Evolutionary conservation across 2,888 invertebrate genomes (phyloP).

Genomic region (Limenitis arthemis): DNA sequence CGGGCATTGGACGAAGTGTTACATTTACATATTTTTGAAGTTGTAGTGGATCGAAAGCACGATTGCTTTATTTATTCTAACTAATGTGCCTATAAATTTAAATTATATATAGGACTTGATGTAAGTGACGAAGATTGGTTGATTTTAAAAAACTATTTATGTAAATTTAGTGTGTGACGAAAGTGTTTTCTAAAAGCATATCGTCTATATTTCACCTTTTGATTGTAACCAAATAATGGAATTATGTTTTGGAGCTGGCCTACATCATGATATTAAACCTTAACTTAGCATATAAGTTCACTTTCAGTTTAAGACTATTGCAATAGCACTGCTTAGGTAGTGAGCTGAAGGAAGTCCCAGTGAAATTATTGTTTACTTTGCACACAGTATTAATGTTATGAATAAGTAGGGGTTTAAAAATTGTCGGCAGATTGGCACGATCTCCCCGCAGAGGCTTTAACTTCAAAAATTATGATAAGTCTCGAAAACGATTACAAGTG

Average conservation of each 20-base stretch:
- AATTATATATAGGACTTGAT: conserved; percentile 63
- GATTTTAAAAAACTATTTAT: conserved; percentile 41
- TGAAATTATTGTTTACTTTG: conserved; percentile 60
- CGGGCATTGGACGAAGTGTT: conserved; percentile 61
- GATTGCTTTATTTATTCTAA: conserved; percentile 66
- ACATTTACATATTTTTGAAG: conserved; percentile 51
- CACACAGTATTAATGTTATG: conserved; percentile 63
- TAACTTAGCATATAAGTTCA: conserved; percentile 43
- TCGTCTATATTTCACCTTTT: conserved; percentile 33
- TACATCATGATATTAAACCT: conserved; percentile 50
- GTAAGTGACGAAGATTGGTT: conserved; percentile 60
- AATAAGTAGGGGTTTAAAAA: conserved; percentile 55
- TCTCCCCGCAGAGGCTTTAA: conserved; percentile 57
- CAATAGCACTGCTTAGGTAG: conserved; percentile 38
- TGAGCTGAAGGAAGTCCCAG: conserved; percentile 39
- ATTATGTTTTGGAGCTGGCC: conserved; percentile 44
- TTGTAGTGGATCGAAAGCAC: conserved; percentile 67
- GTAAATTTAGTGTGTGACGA: conserved; percentile 26
- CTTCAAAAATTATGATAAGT: conserved; percentile 45
- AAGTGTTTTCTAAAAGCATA: conserved; percentile 36
- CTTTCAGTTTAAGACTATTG: conserved; percentile 44
- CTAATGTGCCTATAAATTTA: conserved; percentile 71
- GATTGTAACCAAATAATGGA: conserved; percentile 36
- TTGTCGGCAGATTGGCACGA: conserved; percentile 50
- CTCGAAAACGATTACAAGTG: conserved; percentile 48